Evolutionary conservation across 2,113 vertebrate species (phyloP), one percentile per base, ranked within the genome.

Genomic region (Hemichromis elongatus): DNA sequence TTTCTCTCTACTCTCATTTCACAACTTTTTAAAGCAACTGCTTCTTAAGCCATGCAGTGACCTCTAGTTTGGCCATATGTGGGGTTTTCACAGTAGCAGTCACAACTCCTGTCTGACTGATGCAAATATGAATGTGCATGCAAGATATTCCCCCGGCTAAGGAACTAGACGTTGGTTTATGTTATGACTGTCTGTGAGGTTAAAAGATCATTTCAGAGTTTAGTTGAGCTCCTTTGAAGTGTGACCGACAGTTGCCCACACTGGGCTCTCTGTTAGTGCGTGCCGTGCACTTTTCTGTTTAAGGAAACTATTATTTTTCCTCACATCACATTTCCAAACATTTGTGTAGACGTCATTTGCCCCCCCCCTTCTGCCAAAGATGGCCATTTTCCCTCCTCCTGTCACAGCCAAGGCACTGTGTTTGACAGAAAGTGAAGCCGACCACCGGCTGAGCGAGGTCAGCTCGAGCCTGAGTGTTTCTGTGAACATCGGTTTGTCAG

Each of bases 131-230:
- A 47, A 45, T 35, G 24, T 56, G 79, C 42, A 50, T 56, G 82
- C 37, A 14, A 56, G 77, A 89, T 87, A 35, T 84, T 86, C 80
- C 63, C 50, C 82, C 16, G 55, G 81, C 84, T 42, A 28, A 50
- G n/a, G 73, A 83, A 13, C 18, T 59, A 87, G 84, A 90, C 61
- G 56, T 50, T 70, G 81, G 84, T 90, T 90, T 84, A 85, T 89
- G 86, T 91, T 90, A 73, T 91, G 92, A 57, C 86, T 88, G 82
- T 82, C 68, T 68, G 55, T 42, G 84, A 82, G 87, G 88, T 89
- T 18, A 87, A 84, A 82, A 92, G 87, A n/a, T 91, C 84, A 66
- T 79, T 40, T 45, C 57, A 54, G 81, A 85, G 86, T 93, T 90
- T 92, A 87, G 88, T 5, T 88, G 85, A 53, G 59, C 35, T 45